phyloP scores from a whole-genome alignment of 2,888 invertebrate genomes.

The Pyrochroa serraticornis region DNA sequence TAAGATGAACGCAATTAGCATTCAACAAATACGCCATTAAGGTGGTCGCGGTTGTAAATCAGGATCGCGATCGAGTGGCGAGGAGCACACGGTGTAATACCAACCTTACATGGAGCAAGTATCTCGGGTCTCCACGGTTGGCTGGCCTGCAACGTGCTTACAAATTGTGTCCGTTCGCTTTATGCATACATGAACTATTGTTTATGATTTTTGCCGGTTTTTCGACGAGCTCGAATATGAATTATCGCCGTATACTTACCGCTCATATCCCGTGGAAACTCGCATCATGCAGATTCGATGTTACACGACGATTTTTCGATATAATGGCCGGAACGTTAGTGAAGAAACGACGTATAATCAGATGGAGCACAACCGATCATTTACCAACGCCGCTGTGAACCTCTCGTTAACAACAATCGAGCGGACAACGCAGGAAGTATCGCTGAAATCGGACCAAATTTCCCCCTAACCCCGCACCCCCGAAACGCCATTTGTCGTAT shows the following conservation, averaged over 20 bases:
- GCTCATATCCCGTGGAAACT: constrained; percentile 48
- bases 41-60: constrained; percentile 39
- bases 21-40: constrained; percentile 48
- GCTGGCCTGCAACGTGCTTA: constrained; percentile 49
- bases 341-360: no score
- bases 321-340: no score
- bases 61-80: constrained; percentile 49
- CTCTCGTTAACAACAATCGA: no score
- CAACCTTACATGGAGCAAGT: constrained; percentile 53
- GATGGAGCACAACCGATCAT: no score
- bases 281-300: background rate
- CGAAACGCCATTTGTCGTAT: no score
- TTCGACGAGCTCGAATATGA: constrained; percentile 49
- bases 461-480: no score
- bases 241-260: constrained; percentile 51
- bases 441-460: no score
- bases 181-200: constrained; percentile 56
- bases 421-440: no score
- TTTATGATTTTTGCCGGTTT: constrained; percentile 51
- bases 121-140: constrained; percentile 53
- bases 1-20: constrained; percentile 47
- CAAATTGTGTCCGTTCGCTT: constrained; percentile 54
- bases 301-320: no score
- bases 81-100: constrained; percentile 50
- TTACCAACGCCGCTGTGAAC: no score